Percentiles rank a stretch among this genome's conserved stretches.
These are phyloP conservation scores for Cephonodes hylas DNA, from an alignment of 2,888 invertebrate genomes.

Conservation along the genomic window DNA sequence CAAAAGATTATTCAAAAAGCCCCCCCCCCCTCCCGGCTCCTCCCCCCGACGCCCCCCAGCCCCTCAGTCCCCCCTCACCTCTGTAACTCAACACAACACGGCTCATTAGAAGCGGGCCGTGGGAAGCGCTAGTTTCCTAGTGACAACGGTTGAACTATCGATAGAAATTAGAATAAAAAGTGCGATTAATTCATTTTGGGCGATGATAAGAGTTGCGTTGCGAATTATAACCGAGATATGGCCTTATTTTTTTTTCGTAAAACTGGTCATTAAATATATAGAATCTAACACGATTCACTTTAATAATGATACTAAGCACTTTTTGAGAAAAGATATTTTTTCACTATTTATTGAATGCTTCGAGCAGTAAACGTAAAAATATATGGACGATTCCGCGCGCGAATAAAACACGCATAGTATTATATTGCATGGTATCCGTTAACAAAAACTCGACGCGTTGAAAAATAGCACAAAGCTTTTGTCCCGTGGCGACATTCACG, in stretches of 20 bases:
- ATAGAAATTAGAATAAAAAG: neutral
- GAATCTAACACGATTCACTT: no score
- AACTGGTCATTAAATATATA: no score
- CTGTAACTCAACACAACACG: constrained; percentile 73
- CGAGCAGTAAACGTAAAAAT: neutral
- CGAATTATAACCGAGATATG: no score
- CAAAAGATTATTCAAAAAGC: constrained; percentile 55
- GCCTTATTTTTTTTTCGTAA: no score
- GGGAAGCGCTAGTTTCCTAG: constrained; percentile 62
- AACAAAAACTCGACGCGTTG: neutral
- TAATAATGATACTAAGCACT: no score
- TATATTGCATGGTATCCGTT: no score
- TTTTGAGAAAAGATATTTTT: no score
- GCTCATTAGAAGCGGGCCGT: constrained; percentile 77
- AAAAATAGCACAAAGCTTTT: constrained; percentile 2
- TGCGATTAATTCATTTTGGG: neutral
- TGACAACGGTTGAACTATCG: constrained; percentile 30
- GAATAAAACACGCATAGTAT: neutral
- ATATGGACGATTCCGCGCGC: neutral
- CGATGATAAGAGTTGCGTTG: no score
- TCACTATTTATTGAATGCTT: neutral
- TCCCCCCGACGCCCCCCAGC: no score
- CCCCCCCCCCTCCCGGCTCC: constrained; percentile 33
- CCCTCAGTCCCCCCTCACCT: constrained; percentile 23
- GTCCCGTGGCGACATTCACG: neutral